phyloP scores from a whole-genome alignment of 2,113 vertebrate genomes.

The Trematomus loennbergii region DNA sequence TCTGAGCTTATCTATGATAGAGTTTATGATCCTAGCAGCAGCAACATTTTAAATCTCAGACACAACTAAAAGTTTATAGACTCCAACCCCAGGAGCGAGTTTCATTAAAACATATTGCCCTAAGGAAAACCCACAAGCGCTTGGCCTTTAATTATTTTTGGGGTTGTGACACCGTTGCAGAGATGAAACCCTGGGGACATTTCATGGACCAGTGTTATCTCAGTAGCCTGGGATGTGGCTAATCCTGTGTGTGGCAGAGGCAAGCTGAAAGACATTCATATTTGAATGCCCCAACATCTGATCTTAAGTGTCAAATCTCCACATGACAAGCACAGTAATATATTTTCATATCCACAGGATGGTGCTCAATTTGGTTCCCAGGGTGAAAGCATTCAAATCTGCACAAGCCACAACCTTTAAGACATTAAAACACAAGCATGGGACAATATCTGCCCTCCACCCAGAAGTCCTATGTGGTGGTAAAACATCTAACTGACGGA shows the following conservation, averaged over 20 bases:
- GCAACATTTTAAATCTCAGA: constrained; percentile 9
- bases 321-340: constrained; percentile 11
- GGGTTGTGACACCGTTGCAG: constrained; percentile 14
- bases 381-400: neutral
- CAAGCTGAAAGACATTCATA: constrained; percentile 4
- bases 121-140: neutral
- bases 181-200: constrained; percentile 9
- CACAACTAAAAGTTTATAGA: neutral
- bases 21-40: constrained; percentile 6
- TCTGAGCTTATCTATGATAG: constrained; percentile 15
- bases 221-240: neutral
- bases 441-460: neutral
- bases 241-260: neutral
- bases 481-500: constrained; percentile 40
- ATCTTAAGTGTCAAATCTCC: neutral
- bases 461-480: constrained; percentile 8
- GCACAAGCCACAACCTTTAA: neutral
- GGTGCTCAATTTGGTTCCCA: neutral
- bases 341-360: neutral
- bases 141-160: constrained; percentile 4
- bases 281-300: constrained; percentile 19
- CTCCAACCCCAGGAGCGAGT: neutral
- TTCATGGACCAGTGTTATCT: neutral
- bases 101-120: constrained; percentile 21
- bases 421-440: neutral